These are phyloP conservation scores for Schizaphis graminum DNA, from an alignment of 2,888 invertebrate species.

Conservation along the genomic window DNA sequence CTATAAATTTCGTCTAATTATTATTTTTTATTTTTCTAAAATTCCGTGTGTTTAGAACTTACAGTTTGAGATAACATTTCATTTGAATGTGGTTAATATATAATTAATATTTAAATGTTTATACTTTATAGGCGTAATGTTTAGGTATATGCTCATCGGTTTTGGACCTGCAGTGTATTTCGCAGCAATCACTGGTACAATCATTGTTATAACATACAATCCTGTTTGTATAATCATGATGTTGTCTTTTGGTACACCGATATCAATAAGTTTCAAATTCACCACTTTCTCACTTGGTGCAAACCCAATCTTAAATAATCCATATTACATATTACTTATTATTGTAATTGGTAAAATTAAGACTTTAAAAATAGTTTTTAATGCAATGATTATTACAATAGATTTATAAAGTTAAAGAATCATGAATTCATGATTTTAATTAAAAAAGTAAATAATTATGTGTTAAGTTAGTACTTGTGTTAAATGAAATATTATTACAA, in stretches of 20 bases:
- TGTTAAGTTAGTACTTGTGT: too few species aligned
- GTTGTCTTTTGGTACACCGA: slow-evolving; percentile 89
- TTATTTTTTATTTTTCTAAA: not conserved
- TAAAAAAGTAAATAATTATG: too few species aligned
- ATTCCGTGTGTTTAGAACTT: not conserved
- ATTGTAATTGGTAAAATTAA: not conserved
- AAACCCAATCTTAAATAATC: slow-evolving; percentile 66
- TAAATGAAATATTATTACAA: too few species aligned
- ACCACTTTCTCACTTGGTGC: slow-evolving; percentile 73
- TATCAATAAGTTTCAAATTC: slow-evolving; percentile 71
- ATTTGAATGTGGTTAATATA: not conserved
- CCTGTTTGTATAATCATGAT: slow-evolving; percentile 93
- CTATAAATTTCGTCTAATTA: not conserved
- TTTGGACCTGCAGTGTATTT: slow-evolving; percentile 88
- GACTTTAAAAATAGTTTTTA: not conserved
- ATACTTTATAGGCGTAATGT: slow-evolving; percentile 85
- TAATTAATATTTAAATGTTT: not conserved
- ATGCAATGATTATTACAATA: not conserved
- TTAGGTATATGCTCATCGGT: slow-evolving; percentile 89
- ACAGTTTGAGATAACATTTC: not conserved
- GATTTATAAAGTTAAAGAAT: too few species aligned
- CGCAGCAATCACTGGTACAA: slow-evolving; percentile 88
- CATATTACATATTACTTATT: not conserved
- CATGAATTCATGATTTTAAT: too few species aligned
- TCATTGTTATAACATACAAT: slow-evolving; percentile 92